A percentile compares a stretch with the other conserved stretches of the same genome.
Conservation (phyloP, 92 coral and sea anemone species). For the Epizoanthus fatuus region DNA sequence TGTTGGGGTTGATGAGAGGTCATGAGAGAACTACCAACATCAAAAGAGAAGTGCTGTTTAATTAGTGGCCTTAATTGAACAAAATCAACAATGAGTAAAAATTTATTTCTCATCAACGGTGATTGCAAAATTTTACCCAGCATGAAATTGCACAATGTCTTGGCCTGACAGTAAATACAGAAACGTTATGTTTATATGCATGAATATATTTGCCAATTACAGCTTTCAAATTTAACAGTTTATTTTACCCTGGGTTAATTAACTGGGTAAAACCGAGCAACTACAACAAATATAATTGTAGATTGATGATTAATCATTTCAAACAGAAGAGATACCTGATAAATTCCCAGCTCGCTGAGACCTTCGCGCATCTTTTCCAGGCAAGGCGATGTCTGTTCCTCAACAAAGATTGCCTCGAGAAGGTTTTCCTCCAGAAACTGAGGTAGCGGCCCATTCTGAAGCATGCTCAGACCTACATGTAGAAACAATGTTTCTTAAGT, state of each 20-base stretch:
- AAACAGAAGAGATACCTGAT: background rate
- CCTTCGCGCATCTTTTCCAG: background rate
- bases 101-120: background rate
- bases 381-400: slow-evolving; percentile 11
- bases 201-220: background rate
- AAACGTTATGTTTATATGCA: background rate
- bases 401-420: slow-evolving; percentile 11
- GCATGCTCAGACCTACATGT: slow-evolving; percentile 28
- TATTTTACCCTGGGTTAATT: background rate
- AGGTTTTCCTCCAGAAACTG: slow-evolving; percentile 13
- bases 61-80: background rate
- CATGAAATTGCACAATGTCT: no score
- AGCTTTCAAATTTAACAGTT: background rate
- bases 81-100: background rate
- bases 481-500: background rate
- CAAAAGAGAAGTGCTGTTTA: background rate
- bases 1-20: background rate
- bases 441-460: slow-evolving; percentile 11
- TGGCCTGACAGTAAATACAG: background rate
- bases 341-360: slow-evolving; percentile 18
- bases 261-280: background rate
- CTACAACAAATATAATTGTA: no score
- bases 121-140: no score
- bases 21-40: background rate
- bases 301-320: background rate